Evolutionary conservation across 1,140 invertebrate species (phyloP), one percentile per base, ranked within the genome.

Genomic region (Anastatus disparis): DNA sequence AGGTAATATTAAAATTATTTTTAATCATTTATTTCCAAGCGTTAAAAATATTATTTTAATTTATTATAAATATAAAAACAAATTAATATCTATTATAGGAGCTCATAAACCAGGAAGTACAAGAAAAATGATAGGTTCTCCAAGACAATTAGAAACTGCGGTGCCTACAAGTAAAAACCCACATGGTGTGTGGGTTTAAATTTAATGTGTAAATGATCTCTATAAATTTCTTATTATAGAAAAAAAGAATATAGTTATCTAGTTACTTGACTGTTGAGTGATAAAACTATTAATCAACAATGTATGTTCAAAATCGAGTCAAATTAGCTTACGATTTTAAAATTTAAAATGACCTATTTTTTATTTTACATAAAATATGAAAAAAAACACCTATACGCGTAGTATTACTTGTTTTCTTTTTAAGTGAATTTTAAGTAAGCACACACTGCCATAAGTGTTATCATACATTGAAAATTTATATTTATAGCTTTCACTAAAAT

Each of bases 111-210:
- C 93, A 44, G 94, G 94, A 52, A 96, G 93, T 83, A 94, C 92
- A 52, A 88, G 95, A 61, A 91, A 94, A 82, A 96, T 97, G 85
- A 93, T 96, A 75, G 94, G 95, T 17, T 95, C 94, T 31, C 94
- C 95, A 40, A 88, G 95, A 72, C 94, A 97, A 83, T 85, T 97
- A 42, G 95, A 97, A 86, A 97, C 95, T 84, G 94, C 95, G 38
- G 94, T 96, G 52, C 94, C 95, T 46, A 96, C 95, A 17, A 96
- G 93, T 82, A 96, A 97, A 86, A 97, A 97, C 86, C 95, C 95
- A 42, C 95, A 97, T 79, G 96, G 96, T 26, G 95, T 98, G 59
- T 98, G 96, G 96, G 95, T 98, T 44, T 97, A 89, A 88, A 71
- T 59, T 46, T 40, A 44, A n/a, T n/a, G n/a, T n/a, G n/a, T n/a